Evolutionary conservation across 2,888 invertebrate species (phyloP).

Genomic region (Idaea dimidiata): DNA sequence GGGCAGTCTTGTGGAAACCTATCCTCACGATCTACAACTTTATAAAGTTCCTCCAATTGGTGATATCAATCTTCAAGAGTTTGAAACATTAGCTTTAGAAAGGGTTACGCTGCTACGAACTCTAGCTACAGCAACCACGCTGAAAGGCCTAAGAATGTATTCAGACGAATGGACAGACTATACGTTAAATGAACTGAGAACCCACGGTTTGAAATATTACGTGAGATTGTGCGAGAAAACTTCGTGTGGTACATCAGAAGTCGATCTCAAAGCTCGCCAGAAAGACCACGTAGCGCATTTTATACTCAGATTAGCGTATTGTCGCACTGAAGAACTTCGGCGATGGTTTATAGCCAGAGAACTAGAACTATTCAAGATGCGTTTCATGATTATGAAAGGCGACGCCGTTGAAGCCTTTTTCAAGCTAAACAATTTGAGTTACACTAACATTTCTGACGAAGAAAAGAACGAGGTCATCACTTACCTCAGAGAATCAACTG

Average conservation of each 20-base stretch:
- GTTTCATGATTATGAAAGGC: constrained; percentile 84
- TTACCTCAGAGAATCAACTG: constrained; percentile 82
- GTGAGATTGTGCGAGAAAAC: constrained; percentile 81
- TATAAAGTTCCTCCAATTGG: constrained; percentile 88
- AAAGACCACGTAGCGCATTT: constrained; percentile 96
- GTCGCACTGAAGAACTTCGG: constrained; percentile 90
- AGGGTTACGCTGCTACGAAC: constrained; percentile 89
- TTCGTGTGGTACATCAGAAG: constrained; percentile 77
- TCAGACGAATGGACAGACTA: constrained; percentile 85
- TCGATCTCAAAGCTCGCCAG: constrained; percentile 84
- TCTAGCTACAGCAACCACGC: constrained; percentile 86
- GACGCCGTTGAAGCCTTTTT: constrained; percentile 85
- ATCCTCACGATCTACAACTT: constrained; percentile 89
- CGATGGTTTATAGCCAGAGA: constrained; percentile 95
- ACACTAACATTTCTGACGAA: constrained; percentile 83
- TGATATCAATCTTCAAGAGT: constrained; percentile 89
- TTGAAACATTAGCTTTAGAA: constrained; percentile 93
- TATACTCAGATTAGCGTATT: constrained; percentile 94
- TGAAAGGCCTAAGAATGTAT: constrained; percentile 81
- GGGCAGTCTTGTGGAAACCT: constrained; percentile 77
- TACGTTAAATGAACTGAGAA: constrained; percentile 83
- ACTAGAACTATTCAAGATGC: constrained; percentile 92
- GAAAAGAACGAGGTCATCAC: constrained; percentile 84
- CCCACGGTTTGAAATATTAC: constrained; percentile 85
- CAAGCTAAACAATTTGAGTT: constrained; percentile 83